Evolutionary conservation across 2,797 vertebrate species (phyloP).

Genomic region (Ambastaia sidthimunki): DNA sequence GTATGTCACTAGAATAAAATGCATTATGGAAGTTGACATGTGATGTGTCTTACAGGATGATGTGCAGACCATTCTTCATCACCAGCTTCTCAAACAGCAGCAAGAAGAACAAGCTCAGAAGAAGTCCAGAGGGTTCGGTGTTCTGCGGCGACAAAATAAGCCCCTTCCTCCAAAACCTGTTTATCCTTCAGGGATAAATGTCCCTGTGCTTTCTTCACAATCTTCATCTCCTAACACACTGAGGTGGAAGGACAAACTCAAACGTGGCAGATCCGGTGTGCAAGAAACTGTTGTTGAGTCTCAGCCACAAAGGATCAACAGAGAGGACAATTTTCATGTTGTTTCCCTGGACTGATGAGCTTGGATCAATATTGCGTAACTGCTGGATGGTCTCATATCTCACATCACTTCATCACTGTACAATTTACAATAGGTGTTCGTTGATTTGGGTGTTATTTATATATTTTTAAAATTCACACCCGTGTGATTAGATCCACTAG

Average conservation of each 20-base stretch:
- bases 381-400: neutral
- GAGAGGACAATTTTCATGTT: slow-evolving; percentile 67
- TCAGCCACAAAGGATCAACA: slow-evolving; percentile 12
- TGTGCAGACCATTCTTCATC: slow-evolving; percentile 77
- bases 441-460: neutral
- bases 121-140: slow-evolving; percentile 68
- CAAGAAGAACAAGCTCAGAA: slow-evolving; percentile 70
- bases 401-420: neutral
- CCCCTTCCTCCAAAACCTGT: slow-evolving; percentile 62
- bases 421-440: slow-evolving; percentile 1
- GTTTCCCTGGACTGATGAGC: slow-evolving; percentile 71
- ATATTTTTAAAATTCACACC: neutral
- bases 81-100: slow-evolving; percentile 80
- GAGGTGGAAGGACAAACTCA: slow-evolving; percentile 75
- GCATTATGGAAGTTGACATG: neutral
- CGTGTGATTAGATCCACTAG: neutral
- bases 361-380: neutral
- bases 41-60: slow-evolving; percentile 77
- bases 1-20: no score
- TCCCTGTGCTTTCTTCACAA: neutral
- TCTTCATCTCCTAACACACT: slow-evolving; percentile 36
- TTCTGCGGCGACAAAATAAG: slow-evolving; percentile 60
- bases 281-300: slow-evolving; percentile 19
- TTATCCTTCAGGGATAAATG: slow-evolving; percentile 14
- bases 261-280: slow-evolving; percentile 57